Evolutionary conservation across 2,797 vertebrate species (phyloP), one percentile per base, ranked within the genome.

Genomic region (Tokudaia muenninki): DNA sequence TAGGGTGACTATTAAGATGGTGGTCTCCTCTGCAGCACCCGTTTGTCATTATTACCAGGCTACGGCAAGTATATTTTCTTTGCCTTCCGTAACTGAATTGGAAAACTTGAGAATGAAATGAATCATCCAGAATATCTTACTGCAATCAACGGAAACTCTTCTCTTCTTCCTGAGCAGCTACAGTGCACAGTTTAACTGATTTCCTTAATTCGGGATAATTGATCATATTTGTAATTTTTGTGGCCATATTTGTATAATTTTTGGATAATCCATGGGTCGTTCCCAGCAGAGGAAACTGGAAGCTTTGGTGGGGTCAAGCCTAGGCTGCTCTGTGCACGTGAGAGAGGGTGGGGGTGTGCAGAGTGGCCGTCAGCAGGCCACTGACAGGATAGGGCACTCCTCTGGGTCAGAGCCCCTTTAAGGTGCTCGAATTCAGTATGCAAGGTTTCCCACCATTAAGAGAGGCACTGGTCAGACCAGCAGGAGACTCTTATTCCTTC

Each of bases 31-130:
- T 86, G 92, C 92, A 92, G 50, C 80, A 29, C 29, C 1, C 89
- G 14, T 72, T 93, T 93, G 87, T 96, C 92, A 61, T 81, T 97
- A 79, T 96, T 97, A 83, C 96, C 86, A 96, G 89, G 50, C 94
- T 94, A 59, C 93, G 97, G 96, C 94, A 95, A 95, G 41, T 94
- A 72, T 94, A 61, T 93, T 98, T 91, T 65, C 95, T 97, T 93
- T 87, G 87, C 0, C 91, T 95, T 22, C 3, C 26, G 34, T 88
- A 61, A 41, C 44, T 78, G 7, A 94, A 70, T 94, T 77, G 74
- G 50, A 96, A 96, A 86, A 97, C 1, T 92, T 94, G 77, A 89
- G 93, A 41, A 67, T 93, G 70, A 95, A 96, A 89, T 81, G 11
- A 87, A 96, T 95, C 44, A 81, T 97, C 59, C 70, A 87, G 50